Base-by-base conservation (phyloP, 2,888 invertebrate genomes). In the Pecten maximus region DNA sequence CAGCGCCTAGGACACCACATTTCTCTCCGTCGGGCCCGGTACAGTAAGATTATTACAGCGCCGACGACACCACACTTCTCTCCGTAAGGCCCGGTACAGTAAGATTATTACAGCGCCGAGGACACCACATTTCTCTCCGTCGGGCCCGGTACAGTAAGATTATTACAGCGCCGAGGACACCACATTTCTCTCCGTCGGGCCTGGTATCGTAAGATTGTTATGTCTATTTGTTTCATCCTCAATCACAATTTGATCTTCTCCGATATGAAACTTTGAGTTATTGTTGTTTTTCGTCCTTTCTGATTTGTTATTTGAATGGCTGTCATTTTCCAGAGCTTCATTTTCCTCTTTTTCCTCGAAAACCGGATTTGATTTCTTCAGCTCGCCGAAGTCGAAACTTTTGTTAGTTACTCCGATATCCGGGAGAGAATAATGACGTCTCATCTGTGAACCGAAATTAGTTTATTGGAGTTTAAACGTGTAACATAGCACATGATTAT, bases 271-370 rank as follows among this genome's bases (percentile, higher is more conserved):
- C 4, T 74, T 74, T 35, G 74, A n/a, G n/a, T n/a, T 35, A 74
- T 74, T 74, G 35, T 10, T 35, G 35, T 35, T 74, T 74, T 74
- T 74, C 35, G 28, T 0, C 10, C 1, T 74, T 35, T 74, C 35
- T 10, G 28, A 2, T 35, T 74, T 74, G 1, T 74, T 74, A 74
- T 74, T 74, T 28, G 74, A 74, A 74, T 35, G 19, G 35, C 35
- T 74, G 8, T 74, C 74, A 35, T 74, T 74, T 74, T 35, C 74
- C 19, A 74, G 28, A 35, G 10, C 74, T 74, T 74, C 74, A 35
- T 74, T 74, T 23, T 74, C 74, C 1, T 74, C 74, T 28, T 88
- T 88, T n/a, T 88, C 88, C 23, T 50, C 88, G 50, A 48, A 88
- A 23, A 88, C 88, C 10, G 88, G 88, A n/a, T 88, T 88, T 3